Conservation (phyloP, 1,140 invertebrate species). For the Apis dorsata region DNA sequence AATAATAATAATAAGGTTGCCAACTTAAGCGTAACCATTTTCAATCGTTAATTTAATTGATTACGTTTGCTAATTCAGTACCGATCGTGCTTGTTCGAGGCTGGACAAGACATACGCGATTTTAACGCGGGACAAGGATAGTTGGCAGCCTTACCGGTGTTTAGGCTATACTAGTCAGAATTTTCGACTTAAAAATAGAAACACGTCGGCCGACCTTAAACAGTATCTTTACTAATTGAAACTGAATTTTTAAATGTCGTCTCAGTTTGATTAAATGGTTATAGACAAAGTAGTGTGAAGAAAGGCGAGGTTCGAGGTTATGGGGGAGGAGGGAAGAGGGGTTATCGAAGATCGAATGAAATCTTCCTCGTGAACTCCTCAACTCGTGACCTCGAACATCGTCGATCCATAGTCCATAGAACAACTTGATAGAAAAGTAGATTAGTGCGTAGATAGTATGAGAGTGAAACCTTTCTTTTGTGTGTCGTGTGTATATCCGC, state of each 20-base stretch:
- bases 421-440: constrained; percentile 70
- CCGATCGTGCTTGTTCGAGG: no score
- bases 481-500: constrained; percentile 72
- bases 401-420: constrained; percentile 67
- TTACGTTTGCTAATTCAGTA: neutral
- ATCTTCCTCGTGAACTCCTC: neutral
- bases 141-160: constrained; percentile 59
- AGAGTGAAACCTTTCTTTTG: constrained; percentile 72
- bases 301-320: constrained; percentile 33
- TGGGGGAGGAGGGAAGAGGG: neutral
- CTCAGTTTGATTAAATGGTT: constrained; percentile 59
- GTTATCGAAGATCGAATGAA: neutral
- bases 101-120: neutral
- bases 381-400: constrained; percentile 27
- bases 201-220: constrained; percentile 51
- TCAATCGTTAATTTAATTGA: neutral
- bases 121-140: neutral
- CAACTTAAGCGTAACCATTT: neutral
- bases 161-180: constrained; percentile 66
- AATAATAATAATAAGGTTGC: constrained; percentile 28
- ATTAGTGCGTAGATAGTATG: constrained; percentile 75
- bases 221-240: constrained; percentile 55
- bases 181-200: constrained; percentile 56
- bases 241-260: constrained; percentile 53
- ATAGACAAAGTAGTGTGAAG: constrained; percentile 55